These are phyloP conservation scores for Zosterops hypoxanthus DNA, from an alignment of 2,113 vertebrate species.

Conservation along the genomic window DNA sequence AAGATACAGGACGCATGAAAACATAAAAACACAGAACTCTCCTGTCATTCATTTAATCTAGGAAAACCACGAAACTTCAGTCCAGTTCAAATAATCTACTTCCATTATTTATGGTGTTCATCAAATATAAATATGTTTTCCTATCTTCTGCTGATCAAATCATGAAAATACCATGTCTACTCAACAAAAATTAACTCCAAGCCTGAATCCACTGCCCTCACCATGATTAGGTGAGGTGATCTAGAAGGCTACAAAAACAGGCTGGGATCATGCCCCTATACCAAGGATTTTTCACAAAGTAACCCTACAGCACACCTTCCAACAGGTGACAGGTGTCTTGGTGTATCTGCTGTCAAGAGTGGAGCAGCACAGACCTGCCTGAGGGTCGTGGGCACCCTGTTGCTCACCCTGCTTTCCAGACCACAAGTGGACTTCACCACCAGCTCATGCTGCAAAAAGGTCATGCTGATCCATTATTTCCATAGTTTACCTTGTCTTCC, in stretches of 20 bases:
- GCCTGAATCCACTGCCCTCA: neutral
- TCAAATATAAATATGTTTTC: neutral
- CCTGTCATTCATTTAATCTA: neutral
- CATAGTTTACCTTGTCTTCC: neutral
- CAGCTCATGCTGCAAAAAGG: neutral
- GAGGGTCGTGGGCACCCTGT: neutral
- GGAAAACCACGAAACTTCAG: neutral
- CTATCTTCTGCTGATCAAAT: neutral
- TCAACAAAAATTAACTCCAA: neutral
- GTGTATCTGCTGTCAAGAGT: neutral
- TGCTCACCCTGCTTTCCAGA: neutral
- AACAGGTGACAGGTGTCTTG: neutral
- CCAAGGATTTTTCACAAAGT: neutral
- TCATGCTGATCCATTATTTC: neutral
- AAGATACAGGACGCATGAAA: neutral
- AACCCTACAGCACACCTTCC: rapidly evolving
- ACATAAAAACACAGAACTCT: neutral
- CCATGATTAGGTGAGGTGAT: neutral
- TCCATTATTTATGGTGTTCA: neutral
- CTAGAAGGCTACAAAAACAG: neutral
- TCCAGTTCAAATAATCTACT: neutral
- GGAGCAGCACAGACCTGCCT: neutral
- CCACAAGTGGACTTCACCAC: neutral
- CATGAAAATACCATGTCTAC: neutral
- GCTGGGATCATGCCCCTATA: neutral